Evolutionary conservation across 1,140 invertebrate species (phyloP), one percentile per base, ranked within the genome.

Genomic region (Centruroides sculpturatus): DNA sequence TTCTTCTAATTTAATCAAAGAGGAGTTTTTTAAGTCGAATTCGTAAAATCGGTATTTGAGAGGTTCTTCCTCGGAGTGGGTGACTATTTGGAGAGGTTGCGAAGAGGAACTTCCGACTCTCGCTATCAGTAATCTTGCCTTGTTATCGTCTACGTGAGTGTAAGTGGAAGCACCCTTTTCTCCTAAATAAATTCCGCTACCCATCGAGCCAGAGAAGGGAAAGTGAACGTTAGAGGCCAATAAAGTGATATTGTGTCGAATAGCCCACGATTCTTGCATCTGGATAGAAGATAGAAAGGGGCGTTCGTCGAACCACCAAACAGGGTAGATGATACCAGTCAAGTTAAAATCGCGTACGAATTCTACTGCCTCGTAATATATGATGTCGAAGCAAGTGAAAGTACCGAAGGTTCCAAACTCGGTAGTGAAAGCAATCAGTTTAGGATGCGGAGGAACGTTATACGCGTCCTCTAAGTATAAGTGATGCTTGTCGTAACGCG

Each of bases 401-500:
- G 82, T 72, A 4, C 87, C 89, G 69, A 94, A 92, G 23, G 76
- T 51, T 41, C 62, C 59, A 23, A 63, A 34, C 34, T 69, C 68
- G 0, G 83, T 75, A 7, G 74, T 72, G 63, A 92, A 91, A 7
- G 35, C 8, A 8, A 23, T 8, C 3, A 72, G 78, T 0, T 76
- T 71, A 0, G 78, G 71, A 61, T 70, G 62, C 10, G 67, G 63
- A 34, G 83, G 81, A 34, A 67, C 73, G 52, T 78, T 77, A 9
- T 80, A 72, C 5, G 71, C 71, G 4, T 47, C 23, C 69, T 82
- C 85, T 35, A 74, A 71, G 60, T 81, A 86, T 0, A 87, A 70
- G 72, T 89, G 82, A n/a, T 78, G 80, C 71, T 91, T 92, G 13
- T 85, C 80, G 68, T 91, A 92, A 52, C 83, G 82, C 3, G 78